Base-by-base conservation (phyloP, 2,797 vertebrate species). In the Myotis myotis region DNA sequence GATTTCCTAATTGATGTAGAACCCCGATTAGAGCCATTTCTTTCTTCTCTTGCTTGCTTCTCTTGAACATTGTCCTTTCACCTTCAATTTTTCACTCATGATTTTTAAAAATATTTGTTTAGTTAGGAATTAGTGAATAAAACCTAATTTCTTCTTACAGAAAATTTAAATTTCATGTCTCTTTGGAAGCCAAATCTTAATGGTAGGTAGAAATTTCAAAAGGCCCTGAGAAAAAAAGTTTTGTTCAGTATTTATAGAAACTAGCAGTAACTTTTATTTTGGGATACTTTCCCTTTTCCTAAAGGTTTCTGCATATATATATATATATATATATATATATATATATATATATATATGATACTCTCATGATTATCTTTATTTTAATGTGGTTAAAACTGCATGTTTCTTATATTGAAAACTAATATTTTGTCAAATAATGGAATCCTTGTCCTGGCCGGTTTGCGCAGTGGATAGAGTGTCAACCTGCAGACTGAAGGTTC, bases 171-270 rank as follows among this genome's bases (percentile, higher is more conserved):
- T 60, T 88, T 91, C 36, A 7, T 84, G 7, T 93, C n/a, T 87
- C 44, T 76, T 82, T 78, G 17, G 28, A 92, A 85, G 62, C 53
- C 79, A 75, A 5, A 64, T 81, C 60, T 93, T 85, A 75, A 16
- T 44, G 74, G 6, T 84, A 83, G 51, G 16, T 55, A 88, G 89
- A 71, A 89, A 79, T 94, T 94, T 94, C 49, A 60, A 30, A 86
- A 80, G 10, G 4, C 25, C 23, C 13, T 20, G 75, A 84, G 41
- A 81, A 89, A 75, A 93, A 93, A 93, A 72, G 10, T 79, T 60
- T 8, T 87, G 82, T 87, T 93, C 49, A 76, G 36, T 92, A 49
- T 80, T 89, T 76, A n/a, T 83, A 89, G n/a, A 87, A 92, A 68
- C 36, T 83, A 62, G 68, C 22, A 87, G 19, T 84, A 60, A 60